A percentile compares a stretch with the other conserved stretches of the same genome.
Conservation (phyloP, 2,113 vertebrate species). For the Ptyas mucosa region DNA sequence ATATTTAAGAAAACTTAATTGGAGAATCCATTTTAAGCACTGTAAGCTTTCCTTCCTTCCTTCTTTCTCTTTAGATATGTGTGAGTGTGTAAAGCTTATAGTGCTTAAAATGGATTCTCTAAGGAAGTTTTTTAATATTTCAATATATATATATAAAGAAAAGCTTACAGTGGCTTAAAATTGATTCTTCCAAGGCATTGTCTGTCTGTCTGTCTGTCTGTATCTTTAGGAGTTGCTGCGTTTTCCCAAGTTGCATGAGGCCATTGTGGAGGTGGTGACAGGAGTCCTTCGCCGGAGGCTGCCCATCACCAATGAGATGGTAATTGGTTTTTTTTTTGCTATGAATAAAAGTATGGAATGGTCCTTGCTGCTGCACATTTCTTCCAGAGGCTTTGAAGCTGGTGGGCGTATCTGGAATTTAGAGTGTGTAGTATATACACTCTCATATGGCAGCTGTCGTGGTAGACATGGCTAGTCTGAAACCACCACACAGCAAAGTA, state of each 20-base stretch:
- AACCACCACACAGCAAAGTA: not conserved
- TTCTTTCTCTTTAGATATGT: no score
- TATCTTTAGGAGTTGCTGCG: constrained; percentile 73
- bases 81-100: no score
- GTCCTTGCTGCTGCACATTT: not conserved
- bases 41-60: not conserved
- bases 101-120: no score
- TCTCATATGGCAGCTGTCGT: not conserved
- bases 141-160: no score
- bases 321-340: constrained; percentile 45
- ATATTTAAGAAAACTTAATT: not conserved
- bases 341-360: not conserved
- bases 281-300: constrained; percentile 76
- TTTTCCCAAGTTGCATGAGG: constrained; percentile 81
- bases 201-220: no score
- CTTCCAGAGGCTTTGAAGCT: not conserved
- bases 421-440: not conserved
- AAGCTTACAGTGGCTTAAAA: no score
- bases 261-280: constrained; percentile 81
- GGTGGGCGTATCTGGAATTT: not conserved
- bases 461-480: not conserved
- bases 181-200: no score
- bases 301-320: constrained; percentile 82
- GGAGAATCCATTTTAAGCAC: not conserved
- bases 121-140: no score